Percentiles rank a stretch among this genome's conserved stretches.
These are phyloP conservation scores for Eretmocerus hayati DNA, from an alignment of 2,888 invertebrate genomes.

Conservation along the genomic window DNA sequence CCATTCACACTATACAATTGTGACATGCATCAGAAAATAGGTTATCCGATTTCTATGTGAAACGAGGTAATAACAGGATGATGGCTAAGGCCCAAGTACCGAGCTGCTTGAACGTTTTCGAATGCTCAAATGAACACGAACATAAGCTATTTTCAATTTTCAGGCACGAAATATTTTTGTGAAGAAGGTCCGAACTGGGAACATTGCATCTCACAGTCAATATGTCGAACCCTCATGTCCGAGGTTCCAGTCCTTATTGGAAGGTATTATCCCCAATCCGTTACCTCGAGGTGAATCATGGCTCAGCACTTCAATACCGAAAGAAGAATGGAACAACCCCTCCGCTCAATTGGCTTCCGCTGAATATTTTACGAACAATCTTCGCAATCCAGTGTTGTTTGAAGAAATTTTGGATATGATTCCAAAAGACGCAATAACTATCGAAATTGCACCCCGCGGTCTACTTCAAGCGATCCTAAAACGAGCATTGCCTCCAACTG, in stretches of 20 bases:
- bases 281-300: slow-evolving; percentile 13
- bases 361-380: slow-evolving; percentile 15
- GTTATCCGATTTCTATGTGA: too few relatives aligned
- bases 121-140: too few relatives aligned
- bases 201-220: slow-evolving; percentile 16
- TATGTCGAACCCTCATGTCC: slow-evolving; percentile 12
- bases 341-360: slow-evolving; percentile 9
- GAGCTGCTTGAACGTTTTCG: too few relatives aligned
- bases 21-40: too few relatives aligned
- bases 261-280: slow-evolving; percentile 16
- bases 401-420: slow-evolving; percentile 47
- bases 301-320: slow-evolving; percentile 16
- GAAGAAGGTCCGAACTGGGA: slow-evolving; percentile 9
- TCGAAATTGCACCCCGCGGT: slow-evolving; percentile 67
- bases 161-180: slow-evolving; percentile 11
- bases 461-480: slow-evolving; percentile 62
- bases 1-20: too few relatives aligned
- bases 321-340: slow-evolving; percentile 3
- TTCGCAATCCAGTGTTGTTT: slow-evolving; percentile 12
- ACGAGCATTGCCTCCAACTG: slow-evolving; percentile 52
- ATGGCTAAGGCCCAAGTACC: too few relatives aligned
- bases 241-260: slow-evolving; percentile 1
- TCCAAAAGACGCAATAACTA: slow-evolving; percentile 57
- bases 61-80: too few relatives aligned
- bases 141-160: too few relatives aligned